These are phyloP conservation scores for Thunnus maccoyii DNA, from an alignment of 2,113 vertebrate genomes.

Conservation along the genomic window DNA sequence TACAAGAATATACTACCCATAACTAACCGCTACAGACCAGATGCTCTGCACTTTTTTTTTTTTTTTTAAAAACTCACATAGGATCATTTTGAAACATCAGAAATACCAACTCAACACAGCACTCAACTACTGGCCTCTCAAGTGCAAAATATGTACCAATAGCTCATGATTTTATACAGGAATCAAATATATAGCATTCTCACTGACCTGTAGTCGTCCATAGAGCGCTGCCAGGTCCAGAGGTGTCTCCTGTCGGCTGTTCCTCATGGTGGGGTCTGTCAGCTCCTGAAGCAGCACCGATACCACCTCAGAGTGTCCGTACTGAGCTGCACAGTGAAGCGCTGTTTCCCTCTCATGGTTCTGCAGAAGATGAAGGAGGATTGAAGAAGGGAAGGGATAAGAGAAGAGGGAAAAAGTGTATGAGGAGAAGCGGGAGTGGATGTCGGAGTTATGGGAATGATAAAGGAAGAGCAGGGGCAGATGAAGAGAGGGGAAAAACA, in stretches of 20 bases:
- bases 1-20: background rate
- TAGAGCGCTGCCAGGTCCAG: constrained; percentile 96
- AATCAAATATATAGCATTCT: background rate
- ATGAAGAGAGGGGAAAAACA: background rate
- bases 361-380: constrained; percentile 75
- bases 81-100: too few relatives aligned
- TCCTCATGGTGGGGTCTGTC: constrained; percentile 95
- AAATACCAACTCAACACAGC: too few relatives aligned
- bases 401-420: background rate
- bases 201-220: constrained; percentile 88
- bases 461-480: constrained; percentile 16
- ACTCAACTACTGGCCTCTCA: too few relatives aligned
- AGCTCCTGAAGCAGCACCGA: constrained; percentile 94
- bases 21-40: too few relatives aligned
- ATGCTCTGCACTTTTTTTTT: too few relatives aligned
- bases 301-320: constrained; percentile 96
- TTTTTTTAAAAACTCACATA: too few relatives aligned
- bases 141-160: background rate
- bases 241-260: constrained; percentile 93
- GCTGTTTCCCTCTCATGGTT: constrained; percentile 97
- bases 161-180: background rate
- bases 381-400: background rate
- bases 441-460: constrained; percentile 24
- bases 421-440: background rate
- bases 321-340: constrained; percentile 95